A percentile compares a stretch with the other conserved stretches of the same genome.
Evolutionary conservation across 1,140 invertebrate genomes (phyloP).

Genomic region (Bombus pascuorum): DNA sequence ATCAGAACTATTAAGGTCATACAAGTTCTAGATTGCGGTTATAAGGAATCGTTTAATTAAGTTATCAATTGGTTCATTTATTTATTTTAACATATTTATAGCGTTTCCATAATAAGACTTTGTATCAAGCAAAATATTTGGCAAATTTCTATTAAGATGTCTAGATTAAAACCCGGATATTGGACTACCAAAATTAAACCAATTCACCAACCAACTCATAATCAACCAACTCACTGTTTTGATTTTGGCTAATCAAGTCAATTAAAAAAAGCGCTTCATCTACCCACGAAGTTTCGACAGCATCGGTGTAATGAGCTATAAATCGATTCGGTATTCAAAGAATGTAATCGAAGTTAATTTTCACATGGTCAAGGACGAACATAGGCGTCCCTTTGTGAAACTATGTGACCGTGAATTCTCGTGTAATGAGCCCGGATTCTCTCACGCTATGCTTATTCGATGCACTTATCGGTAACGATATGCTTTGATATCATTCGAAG

Average conservation of each 20-base stretch:
- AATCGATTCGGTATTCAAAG: constrained; percentile 11
- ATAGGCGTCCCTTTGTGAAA: constrained; percentile 45
- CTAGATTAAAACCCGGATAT: background rate
- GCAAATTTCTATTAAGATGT: background rate
- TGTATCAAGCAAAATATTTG: no score
- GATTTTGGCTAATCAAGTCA: background rate
- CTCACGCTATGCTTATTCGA: constrained; percentile 45
- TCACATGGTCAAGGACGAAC: constrained; percentile 42
- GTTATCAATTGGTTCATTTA: background rate
- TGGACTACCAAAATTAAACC: background rate
- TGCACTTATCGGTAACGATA: constrained; percentile 17
- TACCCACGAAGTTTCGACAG: background rate
- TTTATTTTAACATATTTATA: background rate
- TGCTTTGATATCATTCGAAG: background rate
- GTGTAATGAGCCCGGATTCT: constrained; percentile 42
- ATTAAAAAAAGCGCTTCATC: background rate
- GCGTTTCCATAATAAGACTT: background rate
- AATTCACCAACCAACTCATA: no score
- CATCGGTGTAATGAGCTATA: background rate
- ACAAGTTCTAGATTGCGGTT: background rate
- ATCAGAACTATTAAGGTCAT: background rate
- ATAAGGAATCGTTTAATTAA: background rate
- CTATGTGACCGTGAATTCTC: constrained; percentile 51
- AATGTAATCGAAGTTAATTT: constrained; percentile 17
- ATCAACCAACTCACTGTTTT: background rate